Evolutionary conservation across 2,888 invertebrate genomes (phyloP), one percentile per base, ranked within the genome.

Genomic region (Leptopilina syphax): DNA sequence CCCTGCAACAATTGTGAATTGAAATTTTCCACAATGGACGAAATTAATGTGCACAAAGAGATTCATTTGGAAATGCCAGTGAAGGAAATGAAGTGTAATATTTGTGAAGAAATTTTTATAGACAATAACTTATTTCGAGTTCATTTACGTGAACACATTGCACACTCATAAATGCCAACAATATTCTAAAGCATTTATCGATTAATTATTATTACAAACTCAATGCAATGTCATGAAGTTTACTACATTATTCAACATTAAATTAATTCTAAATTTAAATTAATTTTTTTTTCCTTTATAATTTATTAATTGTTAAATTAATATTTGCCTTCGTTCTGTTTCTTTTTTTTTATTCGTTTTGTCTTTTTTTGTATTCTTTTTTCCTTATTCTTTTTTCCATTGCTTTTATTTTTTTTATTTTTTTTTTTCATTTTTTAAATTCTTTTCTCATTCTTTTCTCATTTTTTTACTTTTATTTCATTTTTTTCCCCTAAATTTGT

Each of bases 181-280:
- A 65, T 90, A 90, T 67, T 84, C 86, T 0, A 90, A 90, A 83
- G 85, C 85, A 9, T 90, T 90, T 65, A 88, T 90, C 44, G 89
- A 89, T 79, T 85, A 85, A 63, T 3, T 8, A 24, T 63, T 24
- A 9, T 8, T 63, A 24, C n/a, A n/a, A 9, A 63, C 6, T 9
- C 63, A 63, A 9, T 24, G 24, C 9, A 18, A 63, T 9, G 8
- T 9, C 63, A 63, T 9, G 10, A 50, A 50, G 8, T 63, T 24
- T 63, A 63, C 18, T 24, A 8, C 3, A 6, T 63, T 63, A 24
- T 63, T 63, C 9, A 50, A 50, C 50, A 50, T 50, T 50, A 50
- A 12, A 50, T 50, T 50, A 12, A 12, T 50, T 50, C 44, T 0
- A 50, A 50, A 50, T 50, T 50, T 50, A 47, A 47, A 7, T 47